Evolutionary conservation across 2,888 invertebrate species (phyloP).

Genomic region (Pheosia tremula): DNA sequence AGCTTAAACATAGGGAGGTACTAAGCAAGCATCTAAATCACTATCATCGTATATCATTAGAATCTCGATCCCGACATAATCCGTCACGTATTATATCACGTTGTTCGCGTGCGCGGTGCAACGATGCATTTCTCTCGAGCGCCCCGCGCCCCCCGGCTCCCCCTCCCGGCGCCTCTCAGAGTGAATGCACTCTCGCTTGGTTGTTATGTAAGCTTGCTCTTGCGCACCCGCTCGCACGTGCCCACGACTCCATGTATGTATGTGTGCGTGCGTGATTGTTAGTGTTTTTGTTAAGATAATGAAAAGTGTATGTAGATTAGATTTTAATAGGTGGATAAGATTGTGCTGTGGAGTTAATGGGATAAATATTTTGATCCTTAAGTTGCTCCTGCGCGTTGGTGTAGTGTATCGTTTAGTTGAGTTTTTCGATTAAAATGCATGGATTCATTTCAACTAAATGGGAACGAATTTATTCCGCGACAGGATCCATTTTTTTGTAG

Average conservation of each 20-base stretch:
- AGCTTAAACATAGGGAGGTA: not conserved
- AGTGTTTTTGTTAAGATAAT: constrained; percentile 41
- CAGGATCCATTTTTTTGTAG: not conserved
- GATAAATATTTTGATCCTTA: not conserved
- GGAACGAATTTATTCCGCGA: not conserved
- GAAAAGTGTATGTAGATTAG: constrained; percentile 52
- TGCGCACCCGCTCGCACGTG: constrained; percentile 46
- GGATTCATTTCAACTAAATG: not conserved
- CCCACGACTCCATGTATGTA: constrained; percentile 7
- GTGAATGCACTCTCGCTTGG: constrained; percentile 79
- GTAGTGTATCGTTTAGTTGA: not conserved
- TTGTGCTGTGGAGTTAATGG: constrained; percentile 8
- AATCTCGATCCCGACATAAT: constrained; percentile 40
- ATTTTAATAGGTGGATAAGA: constrained; percentile 35
- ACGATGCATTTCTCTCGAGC: constrained; percentile 63
- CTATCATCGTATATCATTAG: constrained; percentile 39
- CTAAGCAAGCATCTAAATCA: constrained; percentile 37
- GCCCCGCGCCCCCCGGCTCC: constrained; percentile 21
- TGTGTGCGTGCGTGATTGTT: constrained; percentile 45
- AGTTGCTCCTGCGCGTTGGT: not conserved
- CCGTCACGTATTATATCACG: constrained; percentile 48
- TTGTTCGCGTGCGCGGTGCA: constrained; percentile 56
- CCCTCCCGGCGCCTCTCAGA: constrained; percentile 41
- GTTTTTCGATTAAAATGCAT: not conserved
- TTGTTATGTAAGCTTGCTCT: constrained; percentile 68